A percentile compares a stretch with the other conserved stretches of the same genome.
These are phyloP conservation scores for Colossoma macropomum DNA, from an alignment of 2,113 vertebrate species.

Conservation along the genomic window DNA sequence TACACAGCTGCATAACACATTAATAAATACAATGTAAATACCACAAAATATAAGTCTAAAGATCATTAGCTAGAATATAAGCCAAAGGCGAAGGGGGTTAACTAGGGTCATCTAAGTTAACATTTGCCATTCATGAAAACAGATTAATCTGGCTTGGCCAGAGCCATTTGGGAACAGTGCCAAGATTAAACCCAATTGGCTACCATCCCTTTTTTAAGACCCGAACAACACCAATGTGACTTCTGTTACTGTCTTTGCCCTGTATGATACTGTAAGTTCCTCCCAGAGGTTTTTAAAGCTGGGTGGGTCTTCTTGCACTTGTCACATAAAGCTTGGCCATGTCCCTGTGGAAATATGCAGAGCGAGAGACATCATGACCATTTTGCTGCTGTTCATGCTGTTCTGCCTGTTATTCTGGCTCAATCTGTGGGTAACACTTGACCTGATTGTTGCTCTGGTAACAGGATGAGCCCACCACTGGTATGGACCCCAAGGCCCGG, in stretches of 20 bases:
- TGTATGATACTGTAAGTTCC: constrained; percentile 5
- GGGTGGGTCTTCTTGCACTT: background rate
- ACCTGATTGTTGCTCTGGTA: constrained; percentile 42
- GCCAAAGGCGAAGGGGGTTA: too few species aligned
- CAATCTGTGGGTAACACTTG: background rate
- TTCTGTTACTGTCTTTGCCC: background rate
- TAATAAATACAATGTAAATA: too few species aligned
- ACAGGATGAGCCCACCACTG: constrained; percentile 97
- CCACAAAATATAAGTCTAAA: too few species aligned
- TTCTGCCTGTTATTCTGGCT: constrained; percentile 43
- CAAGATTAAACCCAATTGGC: background rate
- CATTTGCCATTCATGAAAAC: too few species aligned
- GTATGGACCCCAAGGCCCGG: constrained; percentile 96
- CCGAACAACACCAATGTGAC: background rate
- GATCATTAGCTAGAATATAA: too few species aligned
- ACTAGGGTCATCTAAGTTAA: too few species aligned
- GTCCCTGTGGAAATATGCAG: too few species aligned
- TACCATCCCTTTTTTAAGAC: background rate
- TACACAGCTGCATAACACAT: too few species aligned
- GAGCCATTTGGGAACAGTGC: constrained; percentile 12
- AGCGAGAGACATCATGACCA: background rate
- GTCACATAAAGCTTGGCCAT: too few species aligned
- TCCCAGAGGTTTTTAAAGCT: background rate
- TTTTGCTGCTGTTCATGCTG: constrained; percentile 19
- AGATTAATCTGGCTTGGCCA: background rate